A percentile compares a stretch with the other conserved stretches of the same genome.
Conservation (phyloP, 2,888 invertebrate species). For the Philaethria dido region DNA sequence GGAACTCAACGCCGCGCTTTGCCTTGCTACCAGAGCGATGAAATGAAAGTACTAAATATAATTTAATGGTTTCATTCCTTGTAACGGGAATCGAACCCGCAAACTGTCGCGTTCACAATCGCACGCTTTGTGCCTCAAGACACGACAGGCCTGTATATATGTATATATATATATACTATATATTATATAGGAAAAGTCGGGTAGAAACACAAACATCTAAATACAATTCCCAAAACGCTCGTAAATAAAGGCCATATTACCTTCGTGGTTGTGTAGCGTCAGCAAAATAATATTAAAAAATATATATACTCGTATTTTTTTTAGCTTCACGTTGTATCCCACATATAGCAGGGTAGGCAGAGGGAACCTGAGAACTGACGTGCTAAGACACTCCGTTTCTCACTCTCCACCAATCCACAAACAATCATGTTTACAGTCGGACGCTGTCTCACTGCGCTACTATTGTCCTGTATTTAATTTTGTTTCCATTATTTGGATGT, state of each 20-base stretch:
- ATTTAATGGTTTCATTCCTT: neutral
- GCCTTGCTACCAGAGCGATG: neutral
- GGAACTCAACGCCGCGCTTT: too few relatives aligned
- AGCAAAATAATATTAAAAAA: conserved; percentile 44
- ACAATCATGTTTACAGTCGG: too few relatives aligned
- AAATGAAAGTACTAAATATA: neutral
- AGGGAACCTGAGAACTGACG: too few relatives aligned
- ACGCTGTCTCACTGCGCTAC: too few relatives aligned
- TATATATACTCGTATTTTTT: neutral
- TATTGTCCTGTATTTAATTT: too few relatives aligned
- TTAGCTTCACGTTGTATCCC: too few relatives aligned
- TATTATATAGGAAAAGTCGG: conserved; percentile 24
- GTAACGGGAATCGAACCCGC: neutral
- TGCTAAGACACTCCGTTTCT: too few relatives aligned
- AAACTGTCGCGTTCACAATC: neutral
- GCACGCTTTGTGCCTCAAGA: neutral
- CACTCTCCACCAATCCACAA: too few relatives aligned
- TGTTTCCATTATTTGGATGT: too few relatives aligned
- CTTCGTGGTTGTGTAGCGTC: conserved; percentile 44
- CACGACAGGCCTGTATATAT: neutral
- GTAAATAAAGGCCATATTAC: conserved; percentile 50
- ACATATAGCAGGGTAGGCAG: too few relatives aligned
- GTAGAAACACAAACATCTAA: conserved; percentile 33
- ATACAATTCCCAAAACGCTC: conserved; percentile 45
- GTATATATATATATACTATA: neutral